phyloP scores from a whole-genome alignment of 23 tunicate genomes.

The Diplosoma virens region DNA sequence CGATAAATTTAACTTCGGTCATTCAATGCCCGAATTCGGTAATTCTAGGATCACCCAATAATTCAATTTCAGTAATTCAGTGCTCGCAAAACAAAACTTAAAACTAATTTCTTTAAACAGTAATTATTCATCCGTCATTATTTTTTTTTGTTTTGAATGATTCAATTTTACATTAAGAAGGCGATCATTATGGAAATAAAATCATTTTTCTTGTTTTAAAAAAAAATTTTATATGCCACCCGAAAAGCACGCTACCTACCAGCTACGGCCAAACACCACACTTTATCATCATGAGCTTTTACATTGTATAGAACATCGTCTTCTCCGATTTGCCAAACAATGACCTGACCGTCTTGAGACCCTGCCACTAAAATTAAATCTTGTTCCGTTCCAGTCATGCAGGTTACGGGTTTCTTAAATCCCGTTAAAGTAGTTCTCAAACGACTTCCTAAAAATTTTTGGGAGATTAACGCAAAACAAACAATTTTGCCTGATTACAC shows the following conservation, averaged over 20 bases:
- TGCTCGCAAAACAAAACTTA: too few relatives aligned
- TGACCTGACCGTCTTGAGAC: slow-evolving; percentile 50
- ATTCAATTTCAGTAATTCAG: too few relatives aligned
- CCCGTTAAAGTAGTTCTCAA: slow-evolving; percentile 87
- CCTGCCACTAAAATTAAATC: slow-evolving; percentile 47
- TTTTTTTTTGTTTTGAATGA: not conserved
- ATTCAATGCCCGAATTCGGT: too few relatives aligned
- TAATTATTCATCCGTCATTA: not conserved
- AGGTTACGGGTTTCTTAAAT: slow-evolving; percentile 54
- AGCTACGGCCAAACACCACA: slow-evolving; percentile 25
- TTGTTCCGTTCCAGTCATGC: slow-evolving; percentile 17
- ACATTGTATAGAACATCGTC: slow-evolving; percentile 62
- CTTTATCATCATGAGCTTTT: slow-evolving; percentile 33
- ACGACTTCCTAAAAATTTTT: slow-evolving; percentile 70
- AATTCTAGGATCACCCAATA: too few relatives aligned
- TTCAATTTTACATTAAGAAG: not conserved
- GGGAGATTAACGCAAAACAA: too few relatives aligned
- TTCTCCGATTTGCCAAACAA: slow-evolving; percentile 61
- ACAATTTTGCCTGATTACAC: too few relatives aligned
- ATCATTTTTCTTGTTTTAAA: too few relatives aligned
- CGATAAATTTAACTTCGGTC: too few relatives aligned
- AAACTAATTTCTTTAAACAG: too few relatives aligned
- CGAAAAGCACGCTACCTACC: slow-evolving; percentile 21
- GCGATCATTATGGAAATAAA: too few relatives aligned
- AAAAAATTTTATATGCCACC: too few relatives aligned